Base-by-base conservation (phyloP, 2,797 vertebrate species). In the Amblyopsis hoosieri region DNA sequence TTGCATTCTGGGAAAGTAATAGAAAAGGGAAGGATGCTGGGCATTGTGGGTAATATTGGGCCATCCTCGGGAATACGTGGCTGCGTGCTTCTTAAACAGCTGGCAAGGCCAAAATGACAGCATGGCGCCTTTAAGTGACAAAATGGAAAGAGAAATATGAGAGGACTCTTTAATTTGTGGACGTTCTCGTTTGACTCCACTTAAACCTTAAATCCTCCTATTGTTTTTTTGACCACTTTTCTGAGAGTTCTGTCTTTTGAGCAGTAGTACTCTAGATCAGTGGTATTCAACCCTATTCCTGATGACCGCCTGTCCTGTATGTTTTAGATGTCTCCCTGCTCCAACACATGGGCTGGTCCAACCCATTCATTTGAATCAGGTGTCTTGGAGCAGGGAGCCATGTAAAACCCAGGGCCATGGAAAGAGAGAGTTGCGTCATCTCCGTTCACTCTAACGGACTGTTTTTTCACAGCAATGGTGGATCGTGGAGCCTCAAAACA, bases 1-100 rank as follows among this genome's bases (percentile, higher is more conserved):
- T 89, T 90, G 82, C 72, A 84, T 83, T 85, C 70, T 79, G 80
- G 71, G 77, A 42, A 42, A 82, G 79, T 76, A 85, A 62, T 73
- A 68, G 82, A 71, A 81, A 80, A 62, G 58, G 68, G 69, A 61
- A 75, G 67, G 76, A 79, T 71, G 64, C 64, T 62, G 54, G 65
- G 49, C 59, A 72, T 82, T 81, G 79, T 89, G 76, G 74, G 76
- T 78, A 75, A 76, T 79, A 60, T 76, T 78, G 69, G 73, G 71
- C 55, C 37, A 59, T 67, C 66, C 60, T 64, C 33, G 56, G 60
- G 57, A 82, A 66, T 73, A 33, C 12, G 2, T 64, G 72, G 73
- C 71, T 50, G 61, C 47, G 23, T n/a, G 13, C 60, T 70, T 66
- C 68, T 69, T 64, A 74, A 67, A 78, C 47, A 69, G 51, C 37